Evolutionary conservation across 2,888 invertebrate genomes (phyloP).

Genomic region (Sphaerophoria rueppellii): DNA sequence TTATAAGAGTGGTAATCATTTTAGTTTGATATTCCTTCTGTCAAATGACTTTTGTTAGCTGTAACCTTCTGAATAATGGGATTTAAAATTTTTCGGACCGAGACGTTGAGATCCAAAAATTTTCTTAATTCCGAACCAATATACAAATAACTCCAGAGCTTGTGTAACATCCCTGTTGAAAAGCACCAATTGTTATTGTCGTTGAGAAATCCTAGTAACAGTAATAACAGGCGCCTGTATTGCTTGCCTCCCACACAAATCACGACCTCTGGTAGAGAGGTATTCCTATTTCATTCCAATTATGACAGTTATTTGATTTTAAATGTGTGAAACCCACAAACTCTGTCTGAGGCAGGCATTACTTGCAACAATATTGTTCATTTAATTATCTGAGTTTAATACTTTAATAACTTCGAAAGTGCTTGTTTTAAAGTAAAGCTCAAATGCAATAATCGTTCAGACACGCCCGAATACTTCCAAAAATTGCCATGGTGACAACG

Average conservation of each 20-base stretch:
- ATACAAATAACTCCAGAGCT: not conserved
- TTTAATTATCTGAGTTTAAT: slow-evolving; percentile 56
- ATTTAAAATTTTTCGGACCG: too few relatives aligned
- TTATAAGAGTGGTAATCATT: not conserved
- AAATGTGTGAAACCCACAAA: slow-evolving; percentile 34
- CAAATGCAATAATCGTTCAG: slow-evolving; percentile 54
- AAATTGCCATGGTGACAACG: slow-evolving; percentile 16
- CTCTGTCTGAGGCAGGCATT: slow-evolving; percentile 21
- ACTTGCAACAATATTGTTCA: slow-evolving; percentile 50
- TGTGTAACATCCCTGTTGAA: not conserved
- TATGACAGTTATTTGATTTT: slow-evolving; percentile 67
- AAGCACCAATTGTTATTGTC: not conserved
- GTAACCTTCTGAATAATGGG: too few relatives aligned
- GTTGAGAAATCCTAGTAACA: slow-evolving; percentile 17
- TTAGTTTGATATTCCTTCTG: too few relatives aligned
- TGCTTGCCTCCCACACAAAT: slow-evolving; percentile 27
- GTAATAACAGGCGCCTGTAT: slow-evolving; percentile 33
- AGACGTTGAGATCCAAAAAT: too few relatives aligned
- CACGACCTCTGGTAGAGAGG: slow-evolving; percentile 5
- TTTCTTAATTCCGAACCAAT: too few relatives aligned
- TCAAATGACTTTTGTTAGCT: too few relatives aligned
- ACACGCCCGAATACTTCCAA: slow-evolving; percentile 57
- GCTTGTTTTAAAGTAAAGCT: slow-evolving; percentile 34
- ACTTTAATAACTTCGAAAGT: slow-evolving; percentile 44
- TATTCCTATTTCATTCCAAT: slow-evolving; percentile 55